Conservation (phyloP, 53 echinoderm and acorn worm species). For the Zoroaster sp. region DNA sequence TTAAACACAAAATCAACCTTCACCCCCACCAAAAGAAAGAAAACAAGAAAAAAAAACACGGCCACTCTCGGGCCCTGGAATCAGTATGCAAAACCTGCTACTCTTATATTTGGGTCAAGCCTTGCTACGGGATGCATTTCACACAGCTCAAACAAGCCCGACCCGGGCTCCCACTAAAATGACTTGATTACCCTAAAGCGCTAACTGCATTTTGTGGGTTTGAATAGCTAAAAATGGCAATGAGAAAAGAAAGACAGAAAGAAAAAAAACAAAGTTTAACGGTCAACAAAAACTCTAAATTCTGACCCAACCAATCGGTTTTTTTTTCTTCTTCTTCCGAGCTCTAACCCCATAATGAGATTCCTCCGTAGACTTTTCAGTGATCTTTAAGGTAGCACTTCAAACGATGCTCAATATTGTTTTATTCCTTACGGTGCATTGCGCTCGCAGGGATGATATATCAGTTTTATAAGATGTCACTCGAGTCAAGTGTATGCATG, state of each 20-base stretch:
- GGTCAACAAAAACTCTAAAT: background rate
- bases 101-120: conserved; percentile 43
- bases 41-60: background rate
- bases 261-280: background rate
- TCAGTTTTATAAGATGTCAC: conserved; percentile 25
- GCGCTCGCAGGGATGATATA: conserved; percentile 13
- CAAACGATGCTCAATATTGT: background rate
- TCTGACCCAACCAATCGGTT: background rate
- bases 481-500: conserved; percentile 22
- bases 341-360: background rate
- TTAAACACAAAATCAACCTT: background rate
- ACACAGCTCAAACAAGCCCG: conserved; percentile 34
- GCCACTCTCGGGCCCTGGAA: background rate
- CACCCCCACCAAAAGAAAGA: too few species aligned
- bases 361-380: conserved; percentile 23
- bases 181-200: conserved; percentile 42
- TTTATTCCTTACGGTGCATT: background rate
- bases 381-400: conserved; percentile 3
- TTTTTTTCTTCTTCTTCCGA: background rate
- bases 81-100: conserved; percentile 22
- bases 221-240: conserved; percentile 25
- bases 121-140: conserved; percentile 21
- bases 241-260: background rate
- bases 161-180: background rate
- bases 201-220: background rate